Evolutionary conservation across 2,888 invertebrate genomes (phyloP), one percentile per base, ranked within the genome.

Genomic region (Cosmopolites sordidus): DNA sequence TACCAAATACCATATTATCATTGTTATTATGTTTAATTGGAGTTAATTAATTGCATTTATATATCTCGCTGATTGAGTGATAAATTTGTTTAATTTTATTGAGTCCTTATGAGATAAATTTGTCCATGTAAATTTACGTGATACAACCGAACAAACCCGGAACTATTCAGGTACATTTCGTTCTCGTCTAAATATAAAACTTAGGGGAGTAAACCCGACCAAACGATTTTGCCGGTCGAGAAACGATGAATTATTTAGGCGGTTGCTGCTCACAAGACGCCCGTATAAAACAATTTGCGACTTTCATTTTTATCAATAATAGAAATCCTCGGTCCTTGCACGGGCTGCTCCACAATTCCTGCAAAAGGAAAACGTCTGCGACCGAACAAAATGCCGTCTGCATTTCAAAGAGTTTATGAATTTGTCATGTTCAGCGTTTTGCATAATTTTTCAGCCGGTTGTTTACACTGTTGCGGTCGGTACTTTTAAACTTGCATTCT

Each of bases 251-350:
- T 71, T 70, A 70, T 71, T 67, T 70, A 66, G 66, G 44, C n/a
- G 50, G 58, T 60, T 58, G 58, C 60, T 63, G 62, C 68, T 67
- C 68, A 66, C 69, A 65, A 63, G n/a, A n/a, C 67, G 69, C 68
- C 69, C 70, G 69, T 71, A 71, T 70, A 70, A 71, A 71, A 70
- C 71, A 71, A 71, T 70, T 71, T 71, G 71, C 68, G 66, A 66
- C 66, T 66, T 68, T 69, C 70, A 70, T 71, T 71, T 71, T 71
- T 71, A 71, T 71, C 70, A 71, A 71, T 71, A 70, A 71, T 70
- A 68, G 64, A 71, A 65, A 65, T 65, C 63, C 66, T 65, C 67
- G 67, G 66, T 66, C 22, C 61, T 62, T 57, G 60, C 60, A 50
- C 59, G 56, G 49, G 42, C 43, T 52, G 49, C 49, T 47, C 42